Evolutionary conservation across 2,113 vertebrate genomes (phyloP).

Genomic region (Phrynosoma blainvillii): DNA sequence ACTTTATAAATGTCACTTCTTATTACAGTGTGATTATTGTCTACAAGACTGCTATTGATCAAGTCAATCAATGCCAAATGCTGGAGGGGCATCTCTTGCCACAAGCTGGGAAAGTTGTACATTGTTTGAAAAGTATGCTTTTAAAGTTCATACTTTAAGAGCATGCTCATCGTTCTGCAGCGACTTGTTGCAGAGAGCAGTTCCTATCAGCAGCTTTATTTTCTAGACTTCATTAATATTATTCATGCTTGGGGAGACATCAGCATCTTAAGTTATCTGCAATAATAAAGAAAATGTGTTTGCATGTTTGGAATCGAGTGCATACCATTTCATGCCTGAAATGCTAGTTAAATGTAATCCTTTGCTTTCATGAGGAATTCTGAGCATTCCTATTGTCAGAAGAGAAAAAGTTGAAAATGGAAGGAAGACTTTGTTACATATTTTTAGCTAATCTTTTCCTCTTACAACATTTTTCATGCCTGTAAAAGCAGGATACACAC

Average conservation of each 20-base stretch:
- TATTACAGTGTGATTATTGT: constrained; percentile 46
- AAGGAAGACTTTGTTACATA: neutral
- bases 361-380: neutral
- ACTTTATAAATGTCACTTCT: constrained; percentile 38
- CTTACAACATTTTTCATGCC: neutral
- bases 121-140: constrained; percentile 26
- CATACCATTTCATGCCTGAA: neutral
- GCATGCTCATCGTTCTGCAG: neutral
- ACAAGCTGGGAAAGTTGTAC: neutral
- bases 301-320: neutral
- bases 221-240: neutral
- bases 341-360: neutral
- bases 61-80: constrained; percentile 7
- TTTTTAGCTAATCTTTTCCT: neutral
- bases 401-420: neutral
- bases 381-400: neutral
- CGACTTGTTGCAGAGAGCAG: constrained; percentile 16
- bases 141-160: constrained; percentile 30
- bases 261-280: neutral
- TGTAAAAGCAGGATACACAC: neutral
- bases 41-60: constrained; percentile 50
- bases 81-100: constrained; percentile 1
- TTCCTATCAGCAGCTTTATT: neutral
- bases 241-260: neutral
- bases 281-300: neutral